Percentiles rank a stretch among this genome's conserved stretches.
These are phyloP conservation scores for Punctoribates punctum DNA, from an alignment of 2,888 invertebrate species.

Conservation along the genomic window DNA sequence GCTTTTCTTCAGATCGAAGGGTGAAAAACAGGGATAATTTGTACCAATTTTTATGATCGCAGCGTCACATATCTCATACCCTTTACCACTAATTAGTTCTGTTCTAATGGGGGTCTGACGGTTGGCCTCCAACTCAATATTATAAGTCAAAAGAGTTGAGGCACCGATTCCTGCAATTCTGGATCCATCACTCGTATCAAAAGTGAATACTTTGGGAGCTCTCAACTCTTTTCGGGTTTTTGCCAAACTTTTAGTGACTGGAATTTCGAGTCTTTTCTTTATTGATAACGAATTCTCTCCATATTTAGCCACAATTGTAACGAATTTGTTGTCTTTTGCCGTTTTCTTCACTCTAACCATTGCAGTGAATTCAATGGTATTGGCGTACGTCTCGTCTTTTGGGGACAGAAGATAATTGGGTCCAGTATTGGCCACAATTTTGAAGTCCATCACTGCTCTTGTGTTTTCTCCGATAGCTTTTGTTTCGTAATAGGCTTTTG, in stretches of 20 bases:
- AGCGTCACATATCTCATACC: constrained; percentile 47
- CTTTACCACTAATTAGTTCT: constrained; percentile 41
- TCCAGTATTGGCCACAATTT: constrained; percentile 47
- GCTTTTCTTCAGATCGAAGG: constrained; percentile 42
- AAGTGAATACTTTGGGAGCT: constrained; percentile 28
- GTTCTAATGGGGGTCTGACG: constrained; percentile 44
- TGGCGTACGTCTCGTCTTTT: constrained; percentile 36
- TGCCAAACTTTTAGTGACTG: constrained; percentile 6
- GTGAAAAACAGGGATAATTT: constrained; percentile 49
- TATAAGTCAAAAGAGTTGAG: constrained; percentile 45
- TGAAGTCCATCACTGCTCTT: constrained; percentile 45
- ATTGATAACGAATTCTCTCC: constrained; percentile 35
- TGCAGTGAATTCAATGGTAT: constrained; percentile 43
- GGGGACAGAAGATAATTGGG: constrained; percentile 8
- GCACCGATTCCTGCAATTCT: constrained; percentile 41
- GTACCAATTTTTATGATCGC: constrained; percentile 47
- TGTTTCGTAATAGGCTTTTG: constrained; percentile 45
- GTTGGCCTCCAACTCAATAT: constrained; percentile 46
- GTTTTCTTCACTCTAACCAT: constrained; percentile 40
- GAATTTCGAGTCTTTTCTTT: constrained; percentile 36
- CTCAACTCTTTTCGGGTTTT: background rate
- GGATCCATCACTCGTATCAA: constrained; percentile 21
- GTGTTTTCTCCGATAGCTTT: constrained; percentile 46
- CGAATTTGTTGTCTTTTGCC: constrained; percentile 40
- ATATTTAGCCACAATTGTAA: constrained; percentile 36